Percentiles rank a stretch among this genome's conserved stretches.
These are phyloP conservation scores for Drosophila barbarae DNA, from an alignment of 2,888 invertebrate species.

Conservation along the genomic window DNA sequence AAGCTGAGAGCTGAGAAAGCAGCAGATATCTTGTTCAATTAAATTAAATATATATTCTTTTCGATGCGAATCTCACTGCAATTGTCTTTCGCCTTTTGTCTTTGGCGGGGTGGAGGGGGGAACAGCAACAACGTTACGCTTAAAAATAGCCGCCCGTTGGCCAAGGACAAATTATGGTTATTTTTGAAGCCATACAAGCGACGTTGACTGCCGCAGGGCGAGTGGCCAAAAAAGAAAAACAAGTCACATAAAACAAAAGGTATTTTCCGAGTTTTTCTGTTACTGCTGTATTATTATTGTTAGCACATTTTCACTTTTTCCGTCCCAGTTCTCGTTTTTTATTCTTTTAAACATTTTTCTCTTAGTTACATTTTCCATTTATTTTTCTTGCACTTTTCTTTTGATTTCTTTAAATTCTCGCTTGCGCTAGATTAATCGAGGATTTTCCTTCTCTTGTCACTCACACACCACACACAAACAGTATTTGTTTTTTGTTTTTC, in stretches of 20 bases:
- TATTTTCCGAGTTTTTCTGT: constrained; percentile 12
- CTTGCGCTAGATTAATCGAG: constrained; percentile 43
- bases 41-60: constrained; percentile 35
- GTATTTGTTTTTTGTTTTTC: constrained; percentile 40
- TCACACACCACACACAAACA: constrained; percentile 16
- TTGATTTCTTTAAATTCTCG: constrained; percentile 15
- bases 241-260: constrained; percentile 26
- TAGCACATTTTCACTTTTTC: constrained; percentile 41
- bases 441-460: constrained; percentile 42
- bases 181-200: constrained; percentile 63
- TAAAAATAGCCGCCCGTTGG: constrained; percentile 56
- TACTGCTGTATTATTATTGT: constrained; percentile 29
- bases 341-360: neutral
- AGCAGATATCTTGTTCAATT: constrained; percentile 29
- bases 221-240: constrained; percentile 15
- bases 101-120: constrained; percentile 12
- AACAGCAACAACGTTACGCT: constrained; percentile 18
- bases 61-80: constrained; percentile 29
- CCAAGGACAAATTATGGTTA: constrained; percentile 70
- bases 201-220: constrained; percentile 42
- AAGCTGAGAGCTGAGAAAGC: constrained; percentile 1
- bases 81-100: constrained; percentile 43
- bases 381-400: constrained; percentile 27
- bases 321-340: constrained; percentile 44
- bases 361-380: constrained; percentile 17